These are phyloP conservation scores for Urocitellus parryii DNA, from an alignment of 2,113 vertebrate species.

Conservation along the genomic window DNA sequence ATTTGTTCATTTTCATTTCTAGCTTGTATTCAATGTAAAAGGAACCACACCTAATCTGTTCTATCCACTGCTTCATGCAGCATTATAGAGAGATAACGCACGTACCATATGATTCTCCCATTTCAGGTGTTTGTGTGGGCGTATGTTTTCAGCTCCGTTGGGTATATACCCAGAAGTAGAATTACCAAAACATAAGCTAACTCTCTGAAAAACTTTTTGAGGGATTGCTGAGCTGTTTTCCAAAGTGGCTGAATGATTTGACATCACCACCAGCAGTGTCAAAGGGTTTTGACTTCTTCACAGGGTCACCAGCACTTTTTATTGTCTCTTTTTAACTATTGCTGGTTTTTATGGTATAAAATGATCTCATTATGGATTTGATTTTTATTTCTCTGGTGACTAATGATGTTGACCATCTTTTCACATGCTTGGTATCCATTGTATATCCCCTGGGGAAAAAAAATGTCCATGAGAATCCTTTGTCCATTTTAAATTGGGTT, in stretches of 20 bases:
- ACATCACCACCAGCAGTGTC: neutral
- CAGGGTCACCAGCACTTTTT: neutral
- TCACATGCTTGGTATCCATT: neutral
- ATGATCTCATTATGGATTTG: neutral
- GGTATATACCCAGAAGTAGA: neutral
- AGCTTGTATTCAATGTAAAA: neutral
- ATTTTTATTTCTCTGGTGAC: neutral
- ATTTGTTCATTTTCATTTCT: neutral
- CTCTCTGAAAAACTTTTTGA: neutral
- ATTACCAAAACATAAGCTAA: neutral
- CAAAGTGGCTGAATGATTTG: neutral
- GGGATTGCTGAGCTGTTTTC: neutral
- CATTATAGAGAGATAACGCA: neutral
- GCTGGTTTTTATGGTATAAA: neutral
- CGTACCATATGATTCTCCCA: neutral
- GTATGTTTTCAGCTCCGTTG: neutral
- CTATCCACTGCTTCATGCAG: neutral
- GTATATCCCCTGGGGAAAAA: neutral
- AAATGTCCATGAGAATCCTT: neutral
- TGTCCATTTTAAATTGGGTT: neutral
- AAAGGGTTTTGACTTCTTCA: neutral
- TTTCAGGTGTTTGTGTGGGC: neutral
- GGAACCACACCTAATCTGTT: neutral
- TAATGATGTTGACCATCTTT: neutral
- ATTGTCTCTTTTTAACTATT: neutral